These are phyloP conservation scores for Yoshiicerus persimilis DNA, from an alignment of 1,140 invertebrate species.

Conservation along the genomic window DNA sequence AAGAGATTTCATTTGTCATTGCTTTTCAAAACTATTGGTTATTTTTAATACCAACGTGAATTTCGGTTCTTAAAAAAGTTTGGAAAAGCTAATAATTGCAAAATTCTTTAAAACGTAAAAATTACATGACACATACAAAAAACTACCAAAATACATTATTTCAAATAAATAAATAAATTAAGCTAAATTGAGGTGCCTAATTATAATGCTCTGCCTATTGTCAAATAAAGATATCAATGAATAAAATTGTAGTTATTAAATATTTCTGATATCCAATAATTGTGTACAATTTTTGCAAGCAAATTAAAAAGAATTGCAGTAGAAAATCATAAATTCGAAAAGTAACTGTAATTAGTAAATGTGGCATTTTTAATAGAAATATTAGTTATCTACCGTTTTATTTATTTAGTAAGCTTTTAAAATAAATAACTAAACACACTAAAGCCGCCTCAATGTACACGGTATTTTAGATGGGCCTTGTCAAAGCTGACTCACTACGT, in stretches of 20 bases:
- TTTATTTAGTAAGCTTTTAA: background rate
- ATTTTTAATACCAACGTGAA: background rate
- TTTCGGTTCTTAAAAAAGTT: background rate
- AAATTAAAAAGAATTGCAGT: too few species aligned
- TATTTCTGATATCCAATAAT: too few species aligned
- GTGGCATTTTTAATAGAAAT: background rate
- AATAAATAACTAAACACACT: background rate
- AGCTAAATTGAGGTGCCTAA: too few species aligned
- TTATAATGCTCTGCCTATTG: too few species aligned
- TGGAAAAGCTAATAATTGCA: background rate
- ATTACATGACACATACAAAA: background rate
- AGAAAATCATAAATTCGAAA: background rate
- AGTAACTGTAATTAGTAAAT: background rate
- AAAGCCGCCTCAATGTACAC: background rate
- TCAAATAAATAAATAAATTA: background rate
- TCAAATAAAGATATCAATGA: too few species aligned
- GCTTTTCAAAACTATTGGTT: background rate
- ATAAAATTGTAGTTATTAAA: too few species aligned
- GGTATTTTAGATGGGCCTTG: background rate
- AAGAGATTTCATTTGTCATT: background rate
- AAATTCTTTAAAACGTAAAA: background rate
- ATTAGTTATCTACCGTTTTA: background rate
- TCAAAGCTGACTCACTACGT: background rate
- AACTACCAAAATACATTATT: background rate
- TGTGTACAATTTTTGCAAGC: too few species aligned